These are phyloP conservation scores for Istiophorus platypterus DNA, from an alignment of 2,113 vertebrate genomes.

Conservation along the genomic window DNA sequence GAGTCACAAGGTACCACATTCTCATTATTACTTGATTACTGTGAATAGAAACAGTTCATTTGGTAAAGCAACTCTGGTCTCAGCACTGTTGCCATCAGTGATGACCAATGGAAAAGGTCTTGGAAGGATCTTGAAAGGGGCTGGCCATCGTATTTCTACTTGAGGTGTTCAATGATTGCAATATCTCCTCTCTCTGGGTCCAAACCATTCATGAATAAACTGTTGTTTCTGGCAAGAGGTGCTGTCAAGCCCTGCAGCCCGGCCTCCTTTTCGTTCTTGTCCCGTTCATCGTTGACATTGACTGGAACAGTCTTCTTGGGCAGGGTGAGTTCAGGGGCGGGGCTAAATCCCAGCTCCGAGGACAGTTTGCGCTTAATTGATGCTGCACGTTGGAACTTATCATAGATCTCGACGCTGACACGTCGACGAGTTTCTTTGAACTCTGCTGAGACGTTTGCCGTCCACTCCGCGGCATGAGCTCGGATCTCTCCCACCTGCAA, in stretches of 20 bases:
- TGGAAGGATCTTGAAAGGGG: slow-evolving; percentile 2
- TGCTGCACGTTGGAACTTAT: slow-evolving; percentile 96
- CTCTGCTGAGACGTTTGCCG: slow-evolving; percentile 95
- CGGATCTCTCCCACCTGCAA: slow-evolving; percentile 95
- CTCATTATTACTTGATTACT: slow-evolving; percentile 6
- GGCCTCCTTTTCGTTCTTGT: slow-evolving; percentile 80
- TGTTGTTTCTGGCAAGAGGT: slow-evolving; percentile 83
- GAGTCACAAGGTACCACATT: slow-evolving; percentile 7
- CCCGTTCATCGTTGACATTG: slow-evolving; percentile 83
- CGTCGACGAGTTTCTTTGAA: slow-evolving; percentile 96
- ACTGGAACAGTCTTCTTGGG: slow-evolving; percentile 90
- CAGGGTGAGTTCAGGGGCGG: slow-evolving; percentile 87
- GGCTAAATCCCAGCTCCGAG: slow-evolving; percentile 90
- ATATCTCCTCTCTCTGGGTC: slow-evolving; percentile 89
- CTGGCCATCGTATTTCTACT: slow-evolving; percentile 71
- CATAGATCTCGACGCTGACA: slow-evolving; percentile 96
- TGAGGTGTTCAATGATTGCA: slow-evolving; percentile 91
- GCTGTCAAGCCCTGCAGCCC: slow-evolving; percentile 45
- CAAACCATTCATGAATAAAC: slow-evolving; percentile 91
- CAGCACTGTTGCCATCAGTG: neutral
- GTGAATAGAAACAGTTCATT: slow-evolving; percentile 3
- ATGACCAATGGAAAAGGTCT: neutral
- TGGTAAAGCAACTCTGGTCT: slow-evolving; percentile 4
- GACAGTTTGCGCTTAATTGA: slow-evolving; percentile 98
- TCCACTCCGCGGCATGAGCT: slow-evolving; percentile 97